These are phyloP conservation scores for Phyllostomus discolor DNA, from an alignment of 2,113 vertebrate species.

Conservation along the genomic window DNA sequence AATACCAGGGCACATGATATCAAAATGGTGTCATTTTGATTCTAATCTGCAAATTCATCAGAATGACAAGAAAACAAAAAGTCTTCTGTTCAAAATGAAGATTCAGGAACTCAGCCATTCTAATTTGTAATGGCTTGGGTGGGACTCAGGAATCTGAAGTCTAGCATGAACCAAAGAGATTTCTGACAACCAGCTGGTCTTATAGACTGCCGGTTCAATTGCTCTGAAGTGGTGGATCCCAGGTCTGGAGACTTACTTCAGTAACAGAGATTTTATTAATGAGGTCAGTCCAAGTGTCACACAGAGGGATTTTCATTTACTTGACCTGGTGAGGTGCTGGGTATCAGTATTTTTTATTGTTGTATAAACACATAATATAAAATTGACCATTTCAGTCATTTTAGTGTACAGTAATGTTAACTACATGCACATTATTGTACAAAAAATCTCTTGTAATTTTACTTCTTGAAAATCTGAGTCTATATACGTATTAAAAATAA, in stretches of 20 bases:
- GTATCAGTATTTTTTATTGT: background rate
- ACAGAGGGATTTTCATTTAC: background rate
- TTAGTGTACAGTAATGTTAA: background rate
- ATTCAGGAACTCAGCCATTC: background rate
- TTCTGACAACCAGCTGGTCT: background rate
- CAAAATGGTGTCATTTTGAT: background rate
- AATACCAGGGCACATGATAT: background rate
- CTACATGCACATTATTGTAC: background rate
- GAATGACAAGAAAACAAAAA: background rate
- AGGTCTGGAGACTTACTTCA: background rate
- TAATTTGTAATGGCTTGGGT: background rate
- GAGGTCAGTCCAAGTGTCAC: background rate
- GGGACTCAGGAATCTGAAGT: background rate
- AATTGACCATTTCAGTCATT: background rate
- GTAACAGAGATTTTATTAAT: background rate
- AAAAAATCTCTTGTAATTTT: background rate
- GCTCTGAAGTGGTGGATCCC: background rate
- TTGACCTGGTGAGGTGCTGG: background rate
- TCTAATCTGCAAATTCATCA: background rate
- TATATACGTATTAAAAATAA: background rate
- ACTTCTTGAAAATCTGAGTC: background rate
- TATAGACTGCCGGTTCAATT: background rate
- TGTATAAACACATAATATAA: background rate
- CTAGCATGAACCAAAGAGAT: background rate
- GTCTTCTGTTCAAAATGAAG: background rate